These are phyloP conservation scores for Lineus longissimus DNA, from an alignment of 1,140 invertebrate species.

Conservation along the genomic window DNA sequence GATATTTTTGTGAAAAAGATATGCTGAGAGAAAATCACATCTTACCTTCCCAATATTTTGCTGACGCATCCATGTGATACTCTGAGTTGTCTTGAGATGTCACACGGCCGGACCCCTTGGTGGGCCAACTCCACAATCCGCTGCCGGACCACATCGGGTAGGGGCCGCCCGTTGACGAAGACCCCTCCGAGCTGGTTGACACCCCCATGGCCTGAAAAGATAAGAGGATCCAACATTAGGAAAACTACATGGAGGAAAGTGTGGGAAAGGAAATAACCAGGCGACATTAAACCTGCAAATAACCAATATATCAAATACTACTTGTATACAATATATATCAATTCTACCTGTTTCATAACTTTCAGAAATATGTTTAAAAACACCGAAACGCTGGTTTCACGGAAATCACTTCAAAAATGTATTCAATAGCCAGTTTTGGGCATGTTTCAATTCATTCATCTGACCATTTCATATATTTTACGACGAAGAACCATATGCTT, in stretches of 20 bases:
- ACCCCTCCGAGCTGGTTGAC: constrained; percentile 98
- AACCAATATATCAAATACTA: neutral
- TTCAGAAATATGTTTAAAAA: too few relatives aligned
- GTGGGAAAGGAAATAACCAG: neutral
- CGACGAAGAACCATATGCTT: too few relatives aligned
- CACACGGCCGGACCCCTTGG: constrained; percentile 87
- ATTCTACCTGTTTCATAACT: neutral
- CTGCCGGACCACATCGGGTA: constrained; percentile 91
- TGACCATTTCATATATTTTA: too few relatives aligned
- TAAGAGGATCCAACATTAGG: neutral
- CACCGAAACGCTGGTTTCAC: too few relatives aligned
- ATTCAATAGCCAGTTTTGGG: too few relatives aligned
- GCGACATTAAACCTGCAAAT: neutral
- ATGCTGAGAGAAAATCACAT: too few relatives aligned
- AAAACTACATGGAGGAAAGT: neutral
- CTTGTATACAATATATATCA: neutral
- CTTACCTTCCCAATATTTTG: constrained; percentile 70
- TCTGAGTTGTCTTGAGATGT: constrained; percentile 86
- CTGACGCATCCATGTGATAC: constrained; percentile 95
- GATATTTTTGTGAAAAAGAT: too few relatives aligned
- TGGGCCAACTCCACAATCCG: constrained; percentile 93
- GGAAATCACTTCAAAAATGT: too few relatives aligned
- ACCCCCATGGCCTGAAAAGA: constrained; percentile 58
- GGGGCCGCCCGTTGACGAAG: constrained; percentile 93
- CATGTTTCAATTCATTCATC: too few relatives aligned